A percentile compares a stretch with the other conserved stretches of the same genome.
Evolutionary conservation across 1,140 invertebrate species (phyloP).

Genomic region (Belonocnema kinseyi): DNA sequence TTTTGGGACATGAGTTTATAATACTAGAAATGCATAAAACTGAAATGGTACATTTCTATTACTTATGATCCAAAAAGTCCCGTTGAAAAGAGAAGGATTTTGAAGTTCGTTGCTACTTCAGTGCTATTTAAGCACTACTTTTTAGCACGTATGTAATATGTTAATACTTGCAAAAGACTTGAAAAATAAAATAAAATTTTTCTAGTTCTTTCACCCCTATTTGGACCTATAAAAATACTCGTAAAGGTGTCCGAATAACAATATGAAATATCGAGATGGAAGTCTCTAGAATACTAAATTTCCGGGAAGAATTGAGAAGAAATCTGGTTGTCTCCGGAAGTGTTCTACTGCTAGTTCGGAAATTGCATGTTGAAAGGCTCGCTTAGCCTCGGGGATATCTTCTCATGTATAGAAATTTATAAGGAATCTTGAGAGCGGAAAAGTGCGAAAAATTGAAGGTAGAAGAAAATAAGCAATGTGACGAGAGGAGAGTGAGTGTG

Average conservation of each 20-base stretch:
- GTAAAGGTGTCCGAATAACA: background rate
- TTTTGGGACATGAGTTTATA: too few species aligned
- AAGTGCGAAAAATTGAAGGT: constrained; percentile 12
- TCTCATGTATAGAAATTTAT: constrained; percentile 28
- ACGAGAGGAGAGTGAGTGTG: background rate
- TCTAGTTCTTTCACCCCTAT: too few species aligned
- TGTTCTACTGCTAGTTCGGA: constrained; percentile 18
- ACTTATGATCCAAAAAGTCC: too few species aligned
- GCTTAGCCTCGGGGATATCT: constrained; percentile 25
- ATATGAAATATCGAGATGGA: constrained; percentile 17
- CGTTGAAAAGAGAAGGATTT: too few species aligned
- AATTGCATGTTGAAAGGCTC: constrained; percentile 28
- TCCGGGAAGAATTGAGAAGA: constrained; percentile 8
- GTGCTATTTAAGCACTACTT: too few species aligned
- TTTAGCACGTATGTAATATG: too few species aligned
- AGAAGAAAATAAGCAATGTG: background rate
- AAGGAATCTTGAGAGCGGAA: constrained; percentile 16
- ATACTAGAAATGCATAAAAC: too few species aligned
- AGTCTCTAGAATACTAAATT: constrained; percentile 26
- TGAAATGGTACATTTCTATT: too few species aligned
- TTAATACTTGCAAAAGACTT: too few species aligned
- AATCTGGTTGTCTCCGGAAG: constrained; percentile 5
- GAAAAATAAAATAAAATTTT: too few species aligned
- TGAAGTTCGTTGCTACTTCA: too few species aligned
- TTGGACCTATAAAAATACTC: background rate